Base-by-base conservation (phyloP, 1,140 invertebrate species). In the Drosophila leontia region DNA sequence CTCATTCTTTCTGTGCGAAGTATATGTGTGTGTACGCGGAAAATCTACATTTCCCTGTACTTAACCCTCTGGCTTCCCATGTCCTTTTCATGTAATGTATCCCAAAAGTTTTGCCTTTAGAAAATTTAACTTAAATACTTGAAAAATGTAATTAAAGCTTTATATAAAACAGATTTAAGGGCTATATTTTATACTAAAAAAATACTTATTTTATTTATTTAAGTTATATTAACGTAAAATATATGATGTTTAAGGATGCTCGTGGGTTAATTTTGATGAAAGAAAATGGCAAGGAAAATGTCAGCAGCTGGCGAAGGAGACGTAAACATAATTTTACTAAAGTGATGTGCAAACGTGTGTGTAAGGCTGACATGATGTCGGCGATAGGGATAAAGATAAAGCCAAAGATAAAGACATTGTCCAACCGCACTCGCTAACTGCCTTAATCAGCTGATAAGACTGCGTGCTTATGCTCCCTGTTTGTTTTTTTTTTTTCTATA, bases 371-470 rank as follows among this genome's bases (percentile, higher is more conserved):
- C 80, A 78, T 62, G 75, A 35, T 53, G 48, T 19, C 60, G 45
- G 34, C 51, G 51, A 55, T 55, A 55, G 51, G 51, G 51, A 37
- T 55, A 55, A 55, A 55, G 51, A 74, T 75, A 74, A 74, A 42
- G 47, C 62, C 34, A 67, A 64, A 45, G 71, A 84, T 84, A 80
- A 84, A 68, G 59, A 69, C 65, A 56, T 71, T 70, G 75, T 85
- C 75, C 83, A 59, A 47, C 63, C 50, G 75, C 56, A 34, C 42
- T 37, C 23, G 78, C 53, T 69, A 64, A 69, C 62, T 69, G 57
- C 50, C 78, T 68, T 64, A 87, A 71, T 75, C 77, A 76, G 59
- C 58, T 60, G 83, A 87, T 87, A 87, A 87, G 84, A 84, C 80
- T 88, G 48, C 51, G 62, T 61, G 47, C 67, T 67, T 78, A 79